A percentile compares a stretch with the other conserved stretches of the same genome.
phyloP scores from a whole-genome alignment of 2,113 vertebrate genomes.

The Microtus pennsylvanicus region DNA sequence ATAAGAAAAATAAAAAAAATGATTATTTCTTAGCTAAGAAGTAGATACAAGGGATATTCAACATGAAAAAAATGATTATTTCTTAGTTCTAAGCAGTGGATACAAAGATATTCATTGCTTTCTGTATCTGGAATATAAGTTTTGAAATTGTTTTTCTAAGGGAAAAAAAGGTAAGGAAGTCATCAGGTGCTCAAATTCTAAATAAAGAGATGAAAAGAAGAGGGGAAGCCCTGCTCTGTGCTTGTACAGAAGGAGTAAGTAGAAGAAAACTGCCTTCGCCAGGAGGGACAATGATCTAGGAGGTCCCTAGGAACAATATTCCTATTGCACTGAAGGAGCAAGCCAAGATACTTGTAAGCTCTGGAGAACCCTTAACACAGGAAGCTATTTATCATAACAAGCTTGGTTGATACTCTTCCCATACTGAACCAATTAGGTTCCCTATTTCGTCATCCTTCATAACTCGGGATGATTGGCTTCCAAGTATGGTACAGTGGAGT shows the following conservation, averaged over 20 bases:
- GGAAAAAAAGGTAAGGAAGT: not conserved
- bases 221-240: slow-evolving; percentile 60
- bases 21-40: not conserved
- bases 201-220: slow-evolving; percentile 55
- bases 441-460: slow-evolving; percentile 95
- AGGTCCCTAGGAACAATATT: slow-evolving; percentile 89
- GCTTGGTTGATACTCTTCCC: slow-evolving; percentile 93
- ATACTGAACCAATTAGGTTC: slow-evolving; percentile 95
- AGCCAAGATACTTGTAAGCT: slow-evolving; percentile 92
- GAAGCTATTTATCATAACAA: slow-evolving; percentile 96
- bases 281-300: slow-evolving; percentile 87
- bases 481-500: slow-evolving; percentile 92
- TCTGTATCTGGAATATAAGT: not conserved
- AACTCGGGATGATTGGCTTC: slow-evolving; percentile 92
- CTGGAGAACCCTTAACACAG: slow-evolving; percentile 93
- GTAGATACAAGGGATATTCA: not conserved
- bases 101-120: not conserved
- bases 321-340: slow-evolving; percentile 87
- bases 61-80: not conserved
- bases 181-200: slow-evolving; percentile 39
- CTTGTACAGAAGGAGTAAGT: slow-evolving; percentile 77
- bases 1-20: not conserved
- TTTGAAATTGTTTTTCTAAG: slow-evolving; percentile 23
- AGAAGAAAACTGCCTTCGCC: slow-evolving; percentile 78
- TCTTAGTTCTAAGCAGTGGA: not conserved